Evolutionary conservation across 1,140 invertebrate genomes (phyloP), one percentile per base, ranked within the genome.

Genomic region (Chrysomallon squamiferum): DNA sequence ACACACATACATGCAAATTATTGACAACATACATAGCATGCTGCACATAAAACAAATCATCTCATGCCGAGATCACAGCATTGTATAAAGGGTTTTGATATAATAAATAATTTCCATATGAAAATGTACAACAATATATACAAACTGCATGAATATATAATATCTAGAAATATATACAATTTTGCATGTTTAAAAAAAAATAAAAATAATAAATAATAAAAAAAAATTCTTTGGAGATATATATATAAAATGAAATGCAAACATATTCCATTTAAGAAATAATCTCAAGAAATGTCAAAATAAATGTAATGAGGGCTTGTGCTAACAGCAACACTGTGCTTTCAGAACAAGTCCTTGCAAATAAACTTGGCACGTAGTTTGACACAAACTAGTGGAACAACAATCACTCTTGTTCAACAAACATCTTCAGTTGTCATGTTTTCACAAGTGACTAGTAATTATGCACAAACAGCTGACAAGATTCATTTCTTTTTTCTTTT

Each of bases 41-140:
- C 59, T 47, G 25, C 29, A 50, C 47, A 62, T 27, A 49, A 49
- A 20, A 62, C 29, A 38, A 25, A 27, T 54, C 30, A 62, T 59
- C 64, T 66, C 64, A 60, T 66, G 33, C 41, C 29, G 64, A 66
- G 64, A 66, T 66, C 64, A 30, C 18, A 25, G 59, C 56, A 66
- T 62, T 67, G 59, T 49, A 65, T 59, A 41, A 30, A 35, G 58
- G 56, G 27, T 58, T 33, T 62, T 54, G 33, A 67, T 52, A 58
- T 59, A 57, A 67, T 62, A 62, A 67, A 67, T 62, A 62, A 62
- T 58, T 50, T 20, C 35, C 43, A 58, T n/a, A 62, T 61, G 60
- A 62, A 67, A 67, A 62, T 67, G 57, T 67, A 67, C 65, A 67
- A 58, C 65, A 54, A 25, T 67, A 62, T 67, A 47, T 65, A 65